These are phyloP conservation scores for Onthophagus taurus DNA, from an alignment of 1,140 invertebrate genomes.

Conservation along the genomic window DNA sequence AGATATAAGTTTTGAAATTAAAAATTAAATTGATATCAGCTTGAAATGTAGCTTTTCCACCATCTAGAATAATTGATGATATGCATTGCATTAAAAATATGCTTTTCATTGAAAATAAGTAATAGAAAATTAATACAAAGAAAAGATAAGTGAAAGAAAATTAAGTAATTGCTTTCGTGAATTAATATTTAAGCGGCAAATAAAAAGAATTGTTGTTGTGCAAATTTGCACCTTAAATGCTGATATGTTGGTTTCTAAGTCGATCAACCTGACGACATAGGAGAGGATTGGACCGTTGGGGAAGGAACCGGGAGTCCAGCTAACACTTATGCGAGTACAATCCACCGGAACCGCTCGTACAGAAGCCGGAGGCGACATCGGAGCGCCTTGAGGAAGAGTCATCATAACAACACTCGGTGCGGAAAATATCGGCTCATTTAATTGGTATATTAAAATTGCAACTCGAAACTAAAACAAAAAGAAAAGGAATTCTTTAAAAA, in stretches of 20 bases:
- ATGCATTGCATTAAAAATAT: too few relatives aligned
- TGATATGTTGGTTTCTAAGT: constrained; percentile 48
- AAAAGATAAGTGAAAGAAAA: constrained; percentile 5
- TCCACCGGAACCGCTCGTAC: constrained; percentile 71
- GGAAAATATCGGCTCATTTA: constrained; percentile 59
- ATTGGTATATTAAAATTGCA: constrained; percentile 54
- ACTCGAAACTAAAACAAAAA: constrained; percentile 67
- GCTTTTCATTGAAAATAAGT: too few relatives aligned
- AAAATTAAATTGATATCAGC: too few relatives aligned
- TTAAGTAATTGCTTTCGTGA: constrained; percentile 3
- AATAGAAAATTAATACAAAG: too few relatives aligned
- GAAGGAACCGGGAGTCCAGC: constrained; percentile 78
- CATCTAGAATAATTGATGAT: too few relatives aligned
- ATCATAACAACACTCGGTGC: constrained; percentile 70
- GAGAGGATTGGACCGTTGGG: constrained; percentile 80
- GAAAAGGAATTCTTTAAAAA: constrained; percentile 10
- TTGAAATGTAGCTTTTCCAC: too few relatives aligned
- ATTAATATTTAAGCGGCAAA: neutral
- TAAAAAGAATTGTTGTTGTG: neutral
- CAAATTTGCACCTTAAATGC: constrained; percentile 48
- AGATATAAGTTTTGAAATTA: too few relatives aligned
- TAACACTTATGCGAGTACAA: constrained; percentile 71
- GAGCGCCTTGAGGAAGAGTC: constrained; percentile 62
- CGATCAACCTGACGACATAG: constrained; percentile 63
- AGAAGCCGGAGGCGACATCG: constrained; percentile 60